Conservation (phyloP, 2,888 invertebrate genomes). For the Mesodorylaimus sp. region DNA sequence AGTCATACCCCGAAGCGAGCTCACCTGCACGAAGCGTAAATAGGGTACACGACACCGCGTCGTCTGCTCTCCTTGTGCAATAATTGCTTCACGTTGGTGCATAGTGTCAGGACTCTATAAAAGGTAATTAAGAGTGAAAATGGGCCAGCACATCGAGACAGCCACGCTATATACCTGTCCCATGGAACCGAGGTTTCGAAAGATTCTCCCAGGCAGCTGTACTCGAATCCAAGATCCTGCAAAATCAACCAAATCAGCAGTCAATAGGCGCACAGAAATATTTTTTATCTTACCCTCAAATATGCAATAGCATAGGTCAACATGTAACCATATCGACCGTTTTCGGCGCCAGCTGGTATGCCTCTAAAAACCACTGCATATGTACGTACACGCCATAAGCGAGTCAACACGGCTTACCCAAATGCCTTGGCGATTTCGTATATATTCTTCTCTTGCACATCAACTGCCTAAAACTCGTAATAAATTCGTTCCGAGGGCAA, state of each 20-base stretch:
- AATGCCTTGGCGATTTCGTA: slow-evolving; percentile 54
- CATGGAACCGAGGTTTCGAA: slow-evolving; percentile 98
- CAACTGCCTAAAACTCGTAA: slow-evolving; percentile 42
- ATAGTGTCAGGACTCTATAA: slow-evolving; percentile 53
- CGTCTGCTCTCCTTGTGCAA: slow-evolving; percentile 42
- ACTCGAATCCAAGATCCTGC: slow-evolving; percentile 73
- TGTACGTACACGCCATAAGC: too few relatives aligned
- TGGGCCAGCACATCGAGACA: too few relatives aligned
- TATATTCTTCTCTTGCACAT: slow-evolving; percentile 53
- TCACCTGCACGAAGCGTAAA: slow-evolving; percentile 36
- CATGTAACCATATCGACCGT: slow-evolving; percentile 84
- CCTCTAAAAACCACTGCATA: slow-evolving; percentile 43
- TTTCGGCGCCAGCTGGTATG: slow-evolving; percentile 70
- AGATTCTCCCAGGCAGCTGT: slow-evolving; percentile 73
- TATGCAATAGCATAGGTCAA: slow-evolving; percentile 96
- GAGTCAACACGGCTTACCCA: slow-evolving; percentile 34
- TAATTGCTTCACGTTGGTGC: slow-evolving; percentile 68
- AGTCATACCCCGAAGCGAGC: background rate
- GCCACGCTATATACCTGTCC: slow-evolving; percentile 42
- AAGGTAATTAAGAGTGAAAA: too few relatives aligned
- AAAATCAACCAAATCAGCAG: slow-evolving; percentile 17
- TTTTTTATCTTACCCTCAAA: slow-evolving; percentile 51
- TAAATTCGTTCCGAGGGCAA: background rate
- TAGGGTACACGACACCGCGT: slow-evolving; percentile 35
- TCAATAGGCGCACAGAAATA: background rate